phyloP scores from a whole-genome alignment of 2,113 vertebrate species.

The Emydura subglobosa region DNA sequence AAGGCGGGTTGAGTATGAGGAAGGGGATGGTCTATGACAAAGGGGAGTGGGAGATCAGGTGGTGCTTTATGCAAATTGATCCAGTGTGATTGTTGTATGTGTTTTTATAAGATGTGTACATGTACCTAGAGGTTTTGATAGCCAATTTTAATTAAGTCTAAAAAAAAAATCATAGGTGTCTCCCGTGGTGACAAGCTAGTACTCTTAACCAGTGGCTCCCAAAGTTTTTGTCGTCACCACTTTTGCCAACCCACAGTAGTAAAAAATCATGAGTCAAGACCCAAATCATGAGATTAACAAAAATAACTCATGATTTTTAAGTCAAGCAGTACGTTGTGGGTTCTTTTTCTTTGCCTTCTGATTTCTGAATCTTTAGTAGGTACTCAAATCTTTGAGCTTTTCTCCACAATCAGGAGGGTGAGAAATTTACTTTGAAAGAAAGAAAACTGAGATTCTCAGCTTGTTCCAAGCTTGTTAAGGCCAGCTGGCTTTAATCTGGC shows the following conservation, averaged over 20 bases:
- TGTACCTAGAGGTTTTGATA: neutral
- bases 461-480: too few relatives aligned
- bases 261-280: neutral
- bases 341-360: neutral
- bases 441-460: too few relatives aligned
- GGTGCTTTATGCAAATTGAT: neutral
- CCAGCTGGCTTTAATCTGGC: too few relatives aligned
- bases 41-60: rapidly evolving
- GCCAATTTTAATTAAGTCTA: neutral
- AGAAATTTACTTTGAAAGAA: neutral
- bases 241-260: neutral
- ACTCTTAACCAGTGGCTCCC: neutral
- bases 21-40: neutral
- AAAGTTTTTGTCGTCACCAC: neutral
- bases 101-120: rapidly evolving
- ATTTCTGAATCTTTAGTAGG: neutral
- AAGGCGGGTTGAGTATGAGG: neutral
- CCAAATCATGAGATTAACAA: neutral
- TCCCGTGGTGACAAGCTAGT: neutral
- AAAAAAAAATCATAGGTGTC: neutral
- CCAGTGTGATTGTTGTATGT: neutral
- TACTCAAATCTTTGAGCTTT: neutral
- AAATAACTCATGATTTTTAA: neutral
- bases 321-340: neutral
- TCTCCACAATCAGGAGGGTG: neutral